Base-by-base conservation (phyloP, 2,797 vertebrate genomes). In the Ispidina picta region DNA sequence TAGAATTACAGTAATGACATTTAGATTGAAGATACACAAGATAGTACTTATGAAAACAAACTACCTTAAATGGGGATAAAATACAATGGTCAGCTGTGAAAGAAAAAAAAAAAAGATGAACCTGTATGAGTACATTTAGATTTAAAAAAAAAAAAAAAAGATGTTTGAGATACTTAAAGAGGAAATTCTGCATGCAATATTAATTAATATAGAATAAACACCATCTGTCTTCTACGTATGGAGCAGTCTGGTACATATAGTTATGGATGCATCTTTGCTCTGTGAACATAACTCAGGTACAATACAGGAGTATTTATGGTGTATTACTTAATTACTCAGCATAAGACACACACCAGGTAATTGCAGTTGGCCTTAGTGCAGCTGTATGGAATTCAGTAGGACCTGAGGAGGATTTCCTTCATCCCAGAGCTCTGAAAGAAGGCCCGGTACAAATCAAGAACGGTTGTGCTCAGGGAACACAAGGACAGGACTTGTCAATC, bases 191-290 rank as follows among this genome's bases (percentile, higher is more conserved):
- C 63, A 59, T 65, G 75, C 39, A 75, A 41, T 78, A 66, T 83
- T 92, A 95, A 88, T 92, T 92, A 83, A 78, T 75, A 63, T 29
- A 65, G 66, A 95, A 89, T 78, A 96, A 95, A 95, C 90, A 89
- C 66, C 70, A 86, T 89, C 87, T 92, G 59, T 91, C 41, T 88
- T 81, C 76, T 65, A 20, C 31, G 25, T 69, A 72, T 1, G 6
- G 56, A 94, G 59, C 48, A 85, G 63, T 72, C 79, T 70, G 73
- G 52, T 66, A 56, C 1, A 0, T 49, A 7, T 44, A 83, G 80
- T 77, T 85, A 72, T 44, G 28, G 79, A 64, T 43, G 59, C 26
- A 66, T 89, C 63, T 83, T 90, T 86, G 63, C 33, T 88, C 18
- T 64, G 8, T 66, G 64, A 86, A 87, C 15, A 25, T 25, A 87